These are phyloP conservation scores for Laupala kohalensis DNA, from an alignment of 1,140 invertebrate species.

Conservation along the genomic window DNA sequence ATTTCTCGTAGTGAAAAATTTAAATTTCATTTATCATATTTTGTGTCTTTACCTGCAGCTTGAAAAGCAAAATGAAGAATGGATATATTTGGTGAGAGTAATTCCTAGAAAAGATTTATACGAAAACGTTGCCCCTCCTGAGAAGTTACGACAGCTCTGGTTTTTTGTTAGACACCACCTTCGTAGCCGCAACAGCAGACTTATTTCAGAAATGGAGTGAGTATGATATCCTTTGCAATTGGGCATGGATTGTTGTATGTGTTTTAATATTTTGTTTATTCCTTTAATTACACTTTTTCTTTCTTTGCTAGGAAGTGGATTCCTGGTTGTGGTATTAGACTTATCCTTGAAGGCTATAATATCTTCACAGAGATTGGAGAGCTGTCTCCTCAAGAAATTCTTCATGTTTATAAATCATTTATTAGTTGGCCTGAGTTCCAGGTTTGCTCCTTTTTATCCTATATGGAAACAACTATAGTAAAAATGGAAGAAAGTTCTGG, in stretches of 20 bases:
- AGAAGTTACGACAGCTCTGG: not conserved
- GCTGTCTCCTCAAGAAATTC: constrained; percentile 35
- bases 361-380: constrained; percentile 48
- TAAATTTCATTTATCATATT: no score
- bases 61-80: not conserved
- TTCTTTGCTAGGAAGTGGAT: constrained; percentile 38
- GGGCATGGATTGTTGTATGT: no score
- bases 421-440: constrained; percentile 42
- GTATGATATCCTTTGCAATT: not conserved
- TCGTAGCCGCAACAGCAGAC: not conserved
- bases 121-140: not conserved
- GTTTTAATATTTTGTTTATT: not conserved
- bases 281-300: not conserved
- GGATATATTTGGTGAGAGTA: not conserved
- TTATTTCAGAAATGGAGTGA: not conserved
- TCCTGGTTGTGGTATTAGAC: constrained; percentile 41
- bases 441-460: constrained; percentile 37
- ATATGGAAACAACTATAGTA: constrained; percentile 31
- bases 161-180: not conserved
- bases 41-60: no score
- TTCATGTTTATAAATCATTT: constrained; percentile 37
- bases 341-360: constrained; percentile 43
- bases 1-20: no score
- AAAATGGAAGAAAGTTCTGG: constrained; percentile 7
- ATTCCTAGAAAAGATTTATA: not conserved